Base-by-base conservation (phyloP, 2,797 vertebrate species). In the Neomorphus geoffroyi region DNA sequence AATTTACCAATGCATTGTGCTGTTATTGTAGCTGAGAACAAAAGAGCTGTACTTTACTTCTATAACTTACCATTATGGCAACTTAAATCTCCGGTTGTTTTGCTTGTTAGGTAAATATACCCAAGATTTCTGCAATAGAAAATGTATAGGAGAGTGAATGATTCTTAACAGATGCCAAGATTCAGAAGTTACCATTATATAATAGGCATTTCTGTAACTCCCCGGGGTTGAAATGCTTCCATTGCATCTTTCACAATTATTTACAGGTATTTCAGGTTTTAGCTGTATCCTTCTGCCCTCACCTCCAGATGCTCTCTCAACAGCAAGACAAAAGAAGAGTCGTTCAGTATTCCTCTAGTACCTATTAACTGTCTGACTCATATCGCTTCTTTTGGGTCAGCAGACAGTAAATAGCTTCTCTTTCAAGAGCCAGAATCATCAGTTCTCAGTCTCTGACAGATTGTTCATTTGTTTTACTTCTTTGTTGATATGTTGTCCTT, bases 191-290 rank as follows among this genome's bases (percentile, higher is more conserved):
- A 39, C 70, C 37, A 18, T 70, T 92, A 22, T 65, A 30, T 71
- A 72, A 53, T 18, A n/a, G 0, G 13, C 12, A 19, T 83, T 89
- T 82, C 90, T 9, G 1, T 62, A 88, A 39, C 51, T 79, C 58
- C 58, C 16, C 13, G 2, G 15, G 62, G 39, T 77, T 81, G 51
- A 86, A 93, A 88, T 33, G 33, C 60, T 77, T 92, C 78, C 21
- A 51, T 54, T 86, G 66, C 56, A 56, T 75, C 70, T 86, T 96
- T 89, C 72, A 78, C 69, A 78, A 58, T 80, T 87, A 80, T 80
- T 93, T 92, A 78, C 86, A 91, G 45, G 53, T 92, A 78, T 93
- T 85, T 92, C 72, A 67, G 72, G 81, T 93, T 91, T 92, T 77
- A 74, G 86, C 56, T 80, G 6, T 58, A 46, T 48, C 66, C 51